These are phyloP conservation scores for Bombus sylvicola DNA, from an alignment of 1,140 invertebrate genomes.

Conservation along the genomic window DNA sequence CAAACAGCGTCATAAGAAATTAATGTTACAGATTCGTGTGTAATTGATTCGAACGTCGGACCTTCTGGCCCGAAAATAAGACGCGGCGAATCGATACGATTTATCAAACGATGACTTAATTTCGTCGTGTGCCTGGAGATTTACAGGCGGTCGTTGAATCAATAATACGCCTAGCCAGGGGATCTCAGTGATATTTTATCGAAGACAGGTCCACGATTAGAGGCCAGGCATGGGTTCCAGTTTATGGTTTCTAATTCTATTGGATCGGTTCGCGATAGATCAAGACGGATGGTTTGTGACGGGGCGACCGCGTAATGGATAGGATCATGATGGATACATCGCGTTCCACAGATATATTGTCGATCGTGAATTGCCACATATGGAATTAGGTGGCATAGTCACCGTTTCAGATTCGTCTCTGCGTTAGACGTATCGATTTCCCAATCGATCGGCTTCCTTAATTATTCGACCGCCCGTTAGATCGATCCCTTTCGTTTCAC, in stretches of 20 bases:
- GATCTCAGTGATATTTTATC: slow-evolving; percentile 59
- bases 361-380: slow-evolving; percentile 37
- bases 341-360: slow-evolving; percentile 36
- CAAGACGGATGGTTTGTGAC: slow-evolving; percentile 64
- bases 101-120: slow-evolving; percentile 65
- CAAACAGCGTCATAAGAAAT: background rate
- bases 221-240: slow-evolving; percentile 17
- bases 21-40: slow-evolving; percentile 16
- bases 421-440: slow-evolving; percentile 48
- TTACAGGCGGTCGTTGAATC: slow-evolving; percentile 52
- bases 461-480: slow-evolving; percentile 45
- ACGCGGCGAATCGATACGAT: slow-evolving; percentile 40
- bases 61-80: slow-evolving; percentile 38
- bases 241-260: slow-evolving; percentile 64
- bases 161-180: slow-evolving; percentile 50
- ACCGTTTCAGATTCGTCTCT: slow-evolving; percentile 14
- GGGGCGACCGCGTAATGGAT: slow-evolving; percentile 53
- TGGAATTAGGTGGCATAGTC: slow-evolving; percentile 48
- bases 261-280: slow-evolving; percentile 52
- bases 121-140: slow-evolving; percentile 48
- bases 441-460: slow-evolving; percentile 38
- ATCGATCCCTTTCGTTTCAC: slow-evolving; percentile 55
- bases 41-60: slow-evolving; percentile 51
- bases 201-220: slow-evolving; percentile 56
- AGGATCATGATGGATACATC: slow-evolving; percentile 62